Evolutionary conservation across 1,140 invertebrate species (phyloP), one percentile per base, ranked within the genome.

Genomic region (Drosophila saltans): DNA sequence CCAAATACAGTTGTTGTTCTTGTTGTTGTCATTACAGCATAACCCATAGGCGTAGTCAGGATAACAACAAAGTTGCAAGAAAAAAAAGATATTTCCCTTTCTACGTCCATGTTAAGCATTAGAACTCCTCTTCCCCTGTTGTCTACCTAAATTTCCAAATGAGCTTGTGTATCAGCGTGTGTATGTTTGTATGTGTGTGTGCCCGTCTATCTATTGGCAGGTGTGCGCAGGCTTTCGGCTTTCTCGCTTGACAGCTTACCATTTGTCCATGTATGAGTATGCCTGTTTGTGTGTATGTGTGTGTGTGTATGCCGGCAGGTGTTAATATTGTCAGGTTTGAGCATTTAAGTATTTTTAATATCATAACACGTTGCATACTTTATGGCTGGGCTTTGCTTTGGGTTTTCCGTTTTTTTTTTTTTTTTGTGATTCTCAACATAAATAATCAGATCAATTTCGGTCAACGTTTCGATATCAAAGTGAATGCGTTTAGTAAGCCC

Each of bases 291-390:
- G 33, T 21, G 16, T 55, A 26, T 21, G 36, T 40, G 48, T 57
- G 16, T 39, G 16, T 56, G 43, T 11, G 62, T 67, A 26, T 66
- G 33, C 48, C 62, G 48, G 41, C 75, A 66, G 75, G 75, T 78
- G 75, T 78, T 78, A 77, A 78, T 78, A 78, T 78, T 78, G 75
- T 78, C 75, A 72, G 65, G 80, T 78, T 56, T 75, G 80, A 82
- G 70, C 64, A 81, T 63, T 78, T 78, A 67, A 72, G 70, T 74
- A 81, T 81, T 82, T 81, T 81, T 81, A 81, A 82, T 81, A 78
- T 66, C 70, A 81, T 58, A 81, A 78, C 26, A 52, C 36, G 43
- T 45, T 68, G 74, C 64, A 81, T 81, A 81, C 67, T 68, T 81
- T 82, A 81, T 52, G 66, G 64, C 41, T 56, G 39, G 33, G 61